Base-by-base conservation (phyloP, 1,140 invertebrate species). In the Penaeus chinensis region DNA sequence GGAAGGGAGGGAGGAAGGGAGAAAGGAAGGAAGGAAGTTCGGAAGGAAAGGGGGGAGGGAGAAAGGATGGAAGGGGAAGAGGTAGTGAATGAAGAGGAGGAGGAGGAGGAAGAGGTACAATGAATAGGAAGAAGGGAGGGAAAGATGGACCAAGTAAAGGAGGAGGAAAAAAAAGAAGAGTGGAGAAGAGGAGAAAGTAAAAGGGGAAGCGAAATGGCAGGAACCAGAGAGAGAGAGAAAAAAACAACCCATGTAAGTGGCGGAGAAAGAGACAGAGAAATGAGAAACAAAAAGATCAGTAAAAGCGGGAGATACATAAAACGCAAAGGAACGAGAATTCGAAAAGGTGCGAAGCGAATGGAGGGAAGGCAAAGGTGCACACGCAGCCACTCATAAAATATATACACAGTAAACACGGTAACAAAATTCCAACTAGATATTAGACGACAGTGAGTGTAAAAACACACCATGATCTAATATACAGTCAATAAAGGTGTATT, bases 401-500 rank as follows among this genome's bases (percentile, higher is more conserved):
- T 54, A 11, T 54, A 54, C 54, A 54, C 54, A 13, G 54, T 54
- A 54, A 54, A 54, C 54, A 54, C 54, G 54, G 54, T 54, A 54
- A 54, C 54, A 54, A 54, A 54, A 54, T 54, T 54, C 16, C 54
- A 54, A 54, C 54, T 54, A 54, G 11, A 54, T 54, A 54, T 54
- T 11, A 54, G 54, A 54, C 54, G 54, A 54, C 54, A 54, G 65
- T n/a, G 32, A 60, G 77, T 42, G 42, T 37, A 32, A 27, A 77
- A n/a, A 24, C n/a, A 71, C 66, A 13, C 32, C 66, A n/a, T 71
- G 66, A 71, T 71, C 66, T 71, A 71, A 71, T n/a, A 71, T 32
- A 71, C 32, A 71, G 66, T 71, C 66, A 71, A 71, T 71, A 71
- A n/a, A 32, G 32, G n/a, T 71, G n/a, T 71, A 71, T 71, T 71